These are phyloP conservation scores for Gastrophysa polygoni DNA, from an alignment of 2,888 invertebrate genomes.

Conservation along the genomic window DNA sequence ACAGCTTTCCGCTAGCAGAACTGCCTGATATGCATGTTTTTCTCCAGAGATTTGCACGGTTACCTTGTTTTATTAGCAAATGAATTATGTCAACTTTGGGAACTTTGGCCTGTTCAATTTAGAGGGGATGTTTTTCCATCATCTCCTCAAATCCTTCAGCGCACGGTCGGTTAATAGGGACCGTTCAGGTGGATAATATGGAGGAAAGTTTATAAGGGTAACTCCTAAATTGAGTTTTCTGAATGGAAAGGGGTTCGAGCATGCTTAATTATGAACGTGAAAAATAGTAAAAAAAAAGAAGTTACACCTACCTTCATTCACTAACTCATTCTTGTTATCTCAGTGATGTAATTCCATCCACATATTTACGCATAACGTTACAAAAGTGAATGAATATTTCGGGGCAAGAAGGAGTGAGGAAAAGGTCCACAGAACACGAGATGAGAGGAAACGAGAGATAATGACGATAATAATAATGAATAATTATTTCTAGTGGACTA, in stretches of 20 bases:
- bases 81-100: slow-evolving; percentile 11
- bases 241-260: background rate
- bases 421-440: no score
- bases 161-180: background rate
- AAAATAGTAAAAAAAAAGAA: no score
- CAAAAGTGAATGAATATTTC: no score
- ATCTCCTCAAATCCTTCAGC: background rate
- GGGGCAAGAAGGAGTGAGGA: no score
- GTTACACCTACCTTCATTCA: no score
- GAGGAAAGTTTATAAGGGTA: background rate
- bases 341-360: no score
- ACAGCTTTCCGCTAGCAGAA: slow-evolving; percentile 1
- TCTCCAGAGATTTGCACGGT: slow-evolving; percentile 13
- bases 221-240: background rate
- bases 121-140: background rate
- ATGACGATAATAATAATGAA: no score
- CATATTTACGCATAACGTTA: no score
- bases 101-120: background rate
- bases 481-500: no score
- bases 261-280: background rate
- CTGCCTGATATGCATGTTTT: slow-evolving; percentile 19
- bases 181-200: background rate
- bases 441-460: no score
- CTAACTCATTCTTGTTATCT: no score
- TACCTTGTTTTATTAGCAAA: slow-evolving; percentile 16